Evolutionary conservation across 1,140 invertebrate genomes (phyloP), one percentile per base, ranked within the genome.

Genomic region (Cepaea nemoralis): DNA sequence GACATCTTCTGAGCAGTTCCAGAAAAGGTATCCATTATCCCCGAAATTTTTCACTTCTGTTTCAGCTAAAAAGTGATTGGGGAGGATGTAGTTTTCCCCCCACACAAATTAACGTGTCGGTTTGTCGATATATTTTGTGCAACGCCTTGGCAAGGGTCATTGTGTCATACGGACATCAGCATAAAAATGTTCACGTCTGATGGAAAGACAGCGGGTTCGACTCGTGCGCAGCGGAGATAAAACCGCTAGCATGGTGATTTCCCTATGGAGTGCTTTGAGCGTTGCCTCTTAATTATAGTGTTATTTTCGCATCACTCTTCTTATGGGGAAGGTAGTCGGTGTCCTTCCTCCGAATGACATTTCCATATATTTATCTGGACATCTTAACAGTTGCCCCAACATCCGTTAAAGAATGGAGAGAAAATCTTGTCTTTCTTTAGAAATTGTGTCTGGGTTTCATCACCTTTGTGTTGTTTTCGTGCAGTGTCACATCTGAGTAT

Each of bases 341-440:
- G 50, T 55, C 50, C 50, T 55, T 55, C 50, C 12, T 22, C 24
- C n/a, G 50, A 55, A 55, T 55, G 50, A n/a, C 50, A 55, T 55
- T 55, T 55, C 50, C 50, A 55, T 55, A 55, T 55, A 55, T 55
- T 55, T 55, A 55, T 55, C 50, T 55, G 50, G 50, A 55, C 50
- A 55, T 55, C n/a, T n/a, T 24, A 55, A 55, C 2, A 22, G 50
- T 24, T 22, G 50, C 24, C 2, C 50, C 19, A 19, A 8, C 45
- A 48, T n/a, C n/a, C n/a, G n/a, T n/a, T n/a, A n/a, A n/a, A n/a
- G n/a, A n/a, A n/a, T n/a, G n/a, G n/a, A n/a, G n/a, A n/a, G n/a
- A n/a, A n/a, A n/a, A n/a, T n/a, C n/a, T n/a, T n/a, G n/a, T n/a
- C n/a, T n/a, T n/a, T n/a, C n/a, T n/a, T n/a, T n/a, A n/a, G n/a